Evolutionary conservation across 2,113 vertebrate species (phyloP).

Genomic region (Loxodonta africana): DNA sequence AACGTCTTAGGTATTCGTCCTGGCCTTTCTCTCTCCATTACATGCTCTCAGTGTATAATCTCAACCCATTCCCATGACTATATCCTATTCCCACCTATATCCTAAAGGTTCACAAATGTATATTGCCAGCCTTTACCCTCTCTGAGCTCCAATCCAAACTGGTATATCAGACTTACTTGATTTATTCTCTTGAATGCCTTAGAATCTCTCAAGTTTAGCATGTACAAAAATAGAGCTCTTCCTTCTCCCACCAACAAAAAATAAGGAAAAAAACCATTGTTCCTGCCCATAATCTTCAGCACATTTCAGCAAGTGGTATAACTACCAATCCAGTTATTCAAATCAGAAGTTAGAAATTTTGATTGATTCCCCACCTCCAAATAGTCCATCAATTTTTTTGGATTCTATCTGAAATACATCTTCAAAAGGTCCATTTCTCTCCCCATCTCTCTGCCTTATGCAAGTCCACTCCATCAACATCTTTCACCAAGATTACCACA

Average conservation of each 20-base stretch:
- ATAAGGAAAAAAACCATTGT: not conserved
- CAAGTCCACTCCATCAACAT: not conserved
- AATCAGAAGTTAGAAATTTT: not conserved
- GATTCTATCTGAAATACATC: not conserved
- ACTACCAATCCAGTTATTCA: not conserved
- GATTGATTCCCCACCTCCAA: not conserved
- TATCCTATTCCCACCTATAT: not conserved
- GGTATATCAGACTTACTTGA: not conserved
- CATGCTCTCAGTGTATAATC: not conserved
- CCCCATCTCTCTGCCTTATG: not conserved
- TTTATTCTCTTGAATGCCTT: not conserved
- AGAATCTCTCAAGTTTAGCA: not conserved
- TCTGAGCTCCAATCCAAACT: not conserved
- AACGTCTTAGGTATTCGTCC: not conserved
- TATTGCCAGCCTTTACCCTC: not conserved
- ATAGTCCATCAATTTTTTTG: not conserved
- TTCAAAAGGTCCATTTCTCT: not conserved
- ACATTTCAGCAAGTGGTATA: not conserved
- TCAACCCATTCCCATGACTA: not conserved
- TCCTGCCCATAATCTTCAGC: not conserved
- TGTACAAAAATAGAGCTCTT: not conserved
- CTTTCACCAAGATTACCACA: not conserved
- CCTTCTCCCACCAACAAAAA: not conserved
- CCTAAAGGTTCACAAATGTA: not conserved
- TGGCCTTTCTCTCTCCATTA: not conserved